Percentiles rank a stretch among this genome's conserved stretches.
These are phyloP conservation scores for Trissolcus brochymenae DNA, from an alignment of 2,888 invertebrate genomes.

Conservation along the genomic window DNA sequence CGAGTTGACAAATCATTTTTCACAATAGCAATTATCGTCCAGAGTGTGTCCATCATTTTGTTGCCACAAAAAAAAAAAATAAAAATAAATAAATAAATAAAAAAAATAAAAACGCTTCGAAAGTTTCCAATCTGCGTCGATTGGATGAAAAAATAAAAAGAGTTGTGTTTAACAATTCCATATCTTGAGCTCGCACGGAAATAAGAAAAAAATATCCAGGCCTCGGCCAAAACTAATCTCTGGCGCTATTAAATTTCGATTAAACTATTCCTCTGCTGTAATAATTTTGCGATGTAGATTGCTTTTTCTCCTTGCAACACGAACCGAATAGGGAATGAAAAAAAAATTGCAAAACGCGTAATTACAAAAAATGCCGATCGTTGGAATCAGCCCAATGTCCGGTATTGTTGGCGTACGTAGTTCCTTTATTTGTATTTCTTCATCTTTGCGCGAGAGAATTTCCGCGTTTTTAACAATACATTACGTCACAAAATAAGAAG, in stretches of 20 bases:
- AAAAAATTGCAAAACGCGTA: slow-evolving; percentile 33
- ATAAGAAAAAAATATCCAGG: slow-evolving; percentile 3
- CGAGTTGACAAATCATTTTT: slow-evolving; percentile 1
- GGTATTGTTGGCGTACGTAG: slow-evolving; percentile 27
- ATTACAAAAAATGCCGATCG: slow-evolving; percentile 47
- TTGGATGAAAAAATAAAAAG: background rate
- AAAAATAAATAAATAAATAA: no score
- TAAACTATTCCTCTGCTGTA: slow-evolving; percentile 23
- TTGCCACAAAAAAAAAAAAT: background rate
- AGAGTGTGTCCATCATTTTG: no score
- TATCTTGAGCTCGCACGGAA: background rate
- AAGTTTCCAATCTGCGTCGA: background rate
- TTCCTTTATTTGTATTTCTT: slow-evolving; percentile 42
- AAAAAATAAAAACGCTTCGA: slow-evolving; percentile 3
- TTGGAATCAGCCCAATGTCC: slow-evolving; percentile 45
- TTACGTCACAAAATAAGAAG: slow-evolving; percentile 40
- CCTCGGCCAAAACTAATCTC: slow-evolving; percentile 15
- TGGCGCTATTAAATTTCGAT: slow-evolving; percentile 26
- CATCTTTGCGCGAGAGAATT: slow-evolving; percentile 27
- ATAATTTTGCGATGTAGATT: slow-evolving; percentile 45
- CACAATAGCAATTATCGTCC: background rate
- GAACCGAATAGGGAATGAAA: slow-evolving; percentile 5
- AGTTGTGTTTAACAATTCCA: no score
- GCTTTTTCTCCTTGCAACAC: slow-evolving; percentile 21
- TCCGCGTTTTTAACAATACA: slow-evolving; percentile 21